Base-by-base conservation (phyloP, 2,797 vertebrate genomes). In the Sebastes cheni region DNA sequence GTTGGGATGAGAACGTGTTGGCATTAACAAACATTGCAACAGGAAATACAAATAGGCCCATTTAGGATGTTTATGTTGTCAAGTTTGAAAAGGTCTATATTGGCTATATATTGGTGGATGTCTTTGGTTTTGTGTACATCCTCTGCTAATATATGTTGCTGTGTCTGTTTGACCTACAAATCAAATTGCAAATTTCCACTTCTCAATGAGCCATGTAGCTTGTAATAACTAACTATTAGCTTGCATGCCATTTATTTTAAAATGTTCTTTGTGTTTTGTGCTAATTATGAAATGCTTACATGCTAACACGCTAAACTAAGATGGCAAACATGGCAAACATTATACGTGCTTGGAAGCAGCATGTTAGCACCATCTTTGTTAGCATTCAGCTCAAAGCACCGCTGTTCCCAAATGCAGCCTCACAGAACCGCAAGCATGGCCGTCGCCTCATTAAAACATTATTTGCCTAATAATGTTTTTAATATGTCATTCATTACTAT, bases 251-350 rank as follows among this genome's bases (percentile, higher is more conserved):
- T 58, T 27, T 50, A 18, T 0, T 7, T 50, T 0, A 50, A 50
- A 50, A 42, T 0, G 4, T 1, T 52, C 50, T 52, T 52, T 46
- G 6, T 52, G 0, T 52, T n/a, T n/a, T 0, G 50, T 52, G 50
- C 8, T 23, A 34, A 62, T 52, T 62, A 32, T 73, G 39, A 61
- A 22, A 72, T 18, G 42, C 6, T 25, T 12, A 0, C 39, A 29
- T 29, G 55, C 10, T 42, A 27, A 30, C 23, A 52, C 2, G 5
- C 22, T 36, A 27, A 56, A 22, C 62, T 30, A 58, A 62, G n/a
- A 23, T 6, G 3, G 8, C 1, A 0, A 75, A 22, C 32, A 14
- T 32, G 42, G 22, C 5, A 20, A 66, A 30, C 32, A 23, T 30
- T 23, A 23, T 13, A 23, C 60, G 12, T 5, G 42, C 16, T 22